Conservation (phyloP, 2,888 invertebrate species). For the Dione vanillae region DNA sequence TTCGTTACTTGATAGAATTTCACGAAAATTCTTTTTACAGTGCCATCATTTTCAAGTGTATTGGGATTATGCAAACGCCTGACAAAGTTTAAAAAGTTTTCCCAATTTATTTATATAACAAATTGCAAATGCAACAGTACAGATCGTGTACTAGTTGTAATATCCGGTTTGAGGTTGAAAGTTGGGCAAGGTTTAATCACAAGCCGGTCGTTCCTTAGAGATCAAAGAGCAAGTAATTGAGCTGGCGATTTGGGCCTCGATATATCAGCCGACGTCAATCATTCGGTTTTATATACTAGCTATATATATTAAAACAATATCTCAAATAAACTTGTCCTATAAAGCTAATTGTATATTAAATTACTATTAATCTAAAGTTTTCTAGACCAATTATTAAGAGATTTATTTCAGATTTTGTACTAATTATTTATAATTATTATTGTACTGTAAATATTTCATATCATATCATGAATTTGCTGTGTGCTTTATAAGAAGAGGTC, state of each 20-base stretch:
- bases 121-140: conserved; percentile 19
- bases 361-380: neutral
- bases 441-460: no score
- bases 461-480: no score
- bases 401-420: no score
- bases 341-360: neutral
- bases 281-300: conserved; percentile 31
- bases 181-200: conserved; percentile 35
- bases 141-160: conserved; percentile 37
- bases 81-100: neutral
- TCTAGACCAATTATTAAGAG: no score
- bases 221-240: conserved; percentile 45
- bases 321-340: conserved; percentile 14
- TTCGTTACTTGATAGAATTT: conserved; percentile 68
- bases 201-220: conserved; percentile 39
- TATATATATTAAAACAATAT: conserved; percentile 20
- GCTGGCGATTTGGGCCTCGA: conserved; percentile 39
- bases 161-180: conserved; percentile 37
- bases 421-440: no score
- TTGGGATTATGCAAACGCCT: conserved; percentile 57
- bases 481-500: no score
- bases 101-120: neutral
- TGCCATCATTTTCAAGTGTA: conserved; percentile 63
- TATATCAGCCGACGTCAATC: conserved; percentile 36
- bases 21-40: conserved; percentile 68